Conservation (phyloP, 1,140 invertebrate genomes). For the Elymnias hypermnestra region DNA sequence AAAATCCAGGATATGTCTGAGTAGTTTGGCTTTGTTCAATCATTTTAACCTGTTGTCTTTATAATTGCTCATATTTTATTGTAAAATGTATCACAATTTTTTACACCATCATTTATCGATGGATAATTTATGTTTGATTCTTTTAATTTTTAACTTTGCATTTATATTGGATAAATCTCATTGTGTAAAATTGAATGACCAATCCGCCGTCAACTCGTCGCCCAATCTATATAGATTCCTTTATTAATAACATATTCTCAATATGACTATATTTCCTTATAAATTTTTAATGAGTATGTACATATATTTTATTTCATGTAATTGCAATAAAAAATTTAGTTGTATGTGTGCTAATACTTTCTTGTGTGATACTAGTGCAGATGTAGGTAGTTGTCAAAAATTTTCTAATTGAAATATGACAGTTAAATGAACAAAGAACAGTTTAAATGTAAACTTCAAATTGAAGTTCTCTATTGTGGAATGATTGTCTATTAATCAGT, state of each 20-base stretch:
- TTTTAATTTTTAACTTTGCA: conserved; percentile 9
- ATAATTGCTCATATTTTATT: no score
- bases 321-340: neutral
- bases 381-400: no score
- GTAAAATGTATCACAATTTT: no score
- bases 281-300: neutral
- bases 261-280: neutral
- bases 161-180: conserved; percentile 23
- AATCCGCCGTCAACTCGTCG: conserved; percentile 26
- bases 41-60: neutral
- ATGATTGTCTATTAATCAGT: no score
- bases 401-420: no score
- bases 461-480: no score
- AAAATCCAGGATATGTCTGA: conserved; percentile 31
- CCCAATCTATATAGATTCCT: neutral
- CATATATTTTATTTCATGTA: neutral
- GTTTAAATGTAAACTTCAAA: no score
- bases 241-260: neutral
- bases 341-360: no score
- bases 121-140: neutral
- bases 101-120: no score
- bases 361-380: no score
- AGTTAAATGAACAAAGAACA: no score
- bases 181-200: conserved; percentile 17
- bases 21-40: conserved; percentile 9